Evolutionary conservation across 1,140 invertebrate genomes (phyloP).

Genomic region (Periplaneta americana): DNA sequence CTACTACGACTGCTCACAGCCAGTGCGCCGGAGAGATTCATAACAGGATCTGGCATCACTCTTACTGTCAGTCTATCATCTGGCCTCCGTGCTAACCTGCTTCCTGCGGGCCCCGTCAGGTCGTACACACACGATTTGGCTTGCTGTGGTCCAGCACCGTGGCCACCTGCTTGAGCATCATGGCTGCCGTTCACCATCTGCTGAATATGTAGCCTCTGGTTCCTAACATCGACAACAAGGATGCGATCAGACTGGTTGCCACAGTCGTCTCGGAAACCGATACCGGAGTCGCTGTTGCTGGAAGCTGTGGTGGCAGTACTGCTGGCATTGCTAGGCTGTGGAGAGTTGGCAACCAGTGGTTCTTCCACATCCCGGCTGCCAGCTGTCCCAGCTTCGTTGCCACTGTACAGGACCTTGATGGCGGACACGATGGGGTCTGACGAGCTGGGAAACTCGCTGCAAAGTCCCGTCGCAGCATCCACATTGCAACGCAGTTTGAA

Average conservation of each 20-base stretch:
- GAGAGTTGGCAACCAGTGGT: slow-evolving; percentile 56
- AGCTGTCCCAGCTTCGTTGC: slow-evolving; percentile 32
- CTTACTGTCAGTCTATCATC: slow-evolving; percentile 43
- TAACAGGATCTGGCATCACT: slow-evolving; percentile 42
- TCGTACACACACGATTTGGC: slow-evolving; percentile 3
- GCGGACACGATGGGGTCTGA: slow-evolving; percentile 75
- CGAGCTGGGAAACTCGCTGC: slow-evolving; percentile 84
- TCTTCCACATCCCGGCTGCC: slow-evolving; percentile 30
- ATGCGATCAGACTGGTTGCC: slow-evolving; percentile 76
- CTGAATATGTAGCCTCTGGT: slow-evolving; percentile 37
- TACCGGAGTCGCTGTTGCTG: slow-evolving; percentile 92
- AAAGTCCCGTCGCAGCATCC: slow-evolving; percentile 59
- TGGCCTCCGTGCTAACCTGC: background rate
- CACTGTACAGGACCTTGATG: slow-evolving; percentile 43
- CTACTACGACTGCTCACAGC: slow-evolving; percentile 19
- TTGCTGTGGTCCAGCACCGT: background rate
- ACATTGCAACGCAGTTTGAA: slow-evolving; percentile 75
- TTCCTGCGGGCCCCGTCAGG: background rate
- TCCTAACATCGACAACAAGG: slow-evolving; percentile 70
- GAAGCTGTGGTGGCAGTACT: slow-evolving; percentile 74
- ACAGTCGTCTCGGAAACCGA: slow-evolving; percentile 85
- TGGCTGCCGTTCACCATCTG: slow-evolving; percentile 21
- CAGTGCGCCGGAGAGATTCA: slow-evolving; percentile 1
- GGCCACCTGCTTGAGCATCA: slow-evolving; percentile 3
- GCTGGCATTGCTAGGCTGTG: slow-evolving; percentile 75